phyloP scores from a whole-genome alignment of 2,113 vertebrate genomes.

The Mormoops blainvillei region DNA sequence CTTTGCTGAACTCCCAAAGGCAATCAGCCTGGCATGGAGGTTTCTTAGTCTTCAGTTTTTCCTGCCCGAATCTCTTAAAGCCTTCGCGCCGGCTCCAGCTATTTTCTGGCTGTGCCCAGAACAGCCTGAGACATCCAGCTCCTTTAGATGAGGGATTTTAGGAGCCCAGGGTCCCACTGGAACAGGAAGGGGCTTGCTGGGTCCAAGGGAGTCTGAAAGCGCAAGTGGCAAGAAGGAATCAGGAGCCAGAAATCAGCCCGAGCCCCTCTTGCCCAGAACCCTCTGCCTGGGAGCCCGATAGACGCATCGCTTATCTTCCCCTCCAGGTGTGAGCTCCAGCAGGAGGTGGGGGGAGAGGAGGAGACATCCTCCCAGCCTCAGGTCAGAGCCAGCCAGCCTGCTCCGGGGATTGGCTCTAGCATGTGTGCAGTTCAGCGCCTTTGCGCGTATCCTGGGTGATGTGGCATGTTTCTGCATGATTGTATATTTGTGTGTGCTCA shows the following conservation, averaged over 20 bases:
- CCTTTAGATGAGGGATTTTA: neutral
- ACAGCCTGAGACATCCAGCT: neutral
- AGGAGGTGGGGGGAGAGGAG: neutral
- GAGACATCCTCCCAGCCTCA: neutral
- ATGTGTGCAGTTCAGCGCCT: fast-evolving
- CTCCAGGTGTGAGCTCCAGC: neutral
- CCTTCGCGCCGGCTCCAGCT: neutral
- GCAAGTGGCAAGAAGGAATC: neutral
- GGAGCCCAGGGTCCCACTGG: neutral
- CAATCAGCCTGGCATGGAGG: neutral
- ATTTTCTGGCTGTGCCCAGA: neutral
- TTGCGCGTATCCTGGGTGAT: neutral
- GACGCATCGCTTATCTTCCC: neutral
- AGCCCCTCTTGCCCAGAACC: neutral
- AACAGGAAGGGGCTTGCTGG: neutral
- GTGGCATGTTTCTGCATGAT: neutral
- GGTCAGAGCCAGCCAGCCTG: neutral
- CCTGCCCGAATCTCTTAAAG: neutral
- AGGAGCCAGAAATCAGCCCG: neutral
- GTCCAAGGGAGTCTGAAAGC: neutral
- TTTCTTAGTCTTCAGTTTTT: conserved; percentile 1
- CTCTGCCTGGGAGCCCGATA: neutral
- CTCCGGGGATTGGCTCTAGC: fast-evolving
- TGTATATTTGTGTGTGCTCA: neutral
- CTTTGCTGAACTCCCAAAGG: neutral